phyloP scores from a whole-genome alignment of 2,113 vertebrate genomes.

The Anhinga rufa region DNA sequence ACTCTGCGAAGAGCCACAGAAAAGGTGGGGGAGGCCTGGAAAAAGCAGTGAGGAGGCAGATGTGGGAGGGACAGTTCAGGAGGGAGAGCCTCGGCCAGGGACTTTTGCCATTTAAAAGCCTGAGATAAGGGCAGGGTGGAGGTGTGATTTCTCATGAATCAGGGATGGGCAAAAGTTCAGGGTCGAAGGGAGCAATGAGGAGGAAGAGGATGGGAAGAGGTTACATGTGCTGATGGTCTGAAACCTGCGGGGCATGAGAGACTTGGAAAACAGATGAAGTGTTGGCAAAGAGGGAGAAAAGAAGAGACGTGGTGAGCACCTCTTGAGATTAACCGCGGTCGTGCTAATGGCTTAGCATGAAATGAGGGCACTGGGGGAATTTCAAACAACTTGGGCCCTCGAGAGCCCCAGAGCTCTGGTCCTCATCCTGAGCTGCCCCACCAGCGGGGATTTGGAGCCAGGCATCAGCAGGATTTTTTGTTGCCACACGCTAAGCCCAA shows the following conservation, averaged over 20 bases:
- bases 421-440: not conserved
- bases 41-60: not conserved
- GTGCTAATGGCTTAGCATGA: too few relatives aligned
- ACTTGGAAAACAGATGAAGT: not conserved
- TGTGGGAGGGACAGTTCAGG: not conserved
- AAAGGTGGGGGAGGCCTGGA: not conserved
- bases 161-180: not conserved
- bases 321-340: not conserved
- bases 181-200: not conserved
- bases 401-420: not conserved
- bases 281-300: not conserved
- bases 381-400: too few relatives aligned
- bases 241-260: not conserved
- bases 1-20: not conserved
- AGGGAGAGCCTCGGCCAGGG: not conserved
- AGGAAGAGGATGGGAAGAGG: not conserved
- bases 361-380: not conserved
- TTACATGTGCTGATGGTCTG: not conserved
- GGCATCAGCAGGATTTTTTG: not conserved
- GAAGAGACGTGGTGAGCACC: not conserved
- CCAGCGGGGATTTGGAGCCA: not conserved
- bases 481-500: fast-evolving
- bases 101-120: not conserved
- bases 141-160: not conserved
- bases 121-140: not conserved